Conservation (phyloP, 2,113 vertebrate genomes). For the Eudyptes chrysolophus region DNA sequence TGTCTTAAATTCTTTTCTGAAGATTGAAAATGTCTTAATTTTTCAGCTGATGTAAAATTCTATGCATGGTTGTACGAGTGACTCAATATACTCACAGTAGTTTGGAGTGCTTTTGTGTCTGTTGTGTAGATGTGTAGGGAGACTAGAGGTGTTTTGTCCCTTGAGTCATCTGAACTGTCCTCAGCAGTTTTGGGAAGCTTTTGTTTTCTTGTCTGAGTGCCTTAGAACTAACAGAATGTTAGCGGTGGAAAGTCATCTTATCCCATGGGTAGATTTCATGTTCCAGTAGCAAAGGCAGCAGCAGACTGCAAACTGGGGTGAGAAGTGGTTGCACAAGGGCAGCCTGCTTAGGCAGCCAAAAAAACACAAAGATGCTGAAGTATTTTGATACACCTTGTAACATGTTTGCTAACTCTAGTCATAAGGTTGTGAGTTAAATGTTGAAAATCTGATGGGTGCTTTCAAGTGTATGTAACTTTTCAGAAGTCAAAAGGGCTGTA, state of each 20-base stretch:
- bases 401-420: not conserved
- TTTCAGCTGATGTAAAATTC: not conserved
- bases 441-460: not conserved
- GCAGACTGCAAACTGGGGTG: not conserved
- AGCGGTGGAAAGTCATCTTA: not conserved
- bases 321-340: not conserved
- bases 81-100: fast-evolving
- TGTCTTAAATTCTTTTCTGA: not conserved
- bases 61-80: not conserved
- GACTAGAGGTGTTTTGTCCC: not conserved
- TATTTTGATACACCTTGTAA: not conserved
- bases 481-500: not conserved
- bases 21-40: not conserved
- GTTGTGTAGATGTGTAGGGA: not conserved
- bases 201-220: not conserved
- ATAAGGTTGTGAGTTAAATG: not conserved
- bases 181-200: not conserved
- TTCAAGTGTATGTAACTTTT: not conserved
- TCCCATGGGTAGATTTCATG: not conserved
- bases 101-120: not conserved
- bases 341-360: not conserved
- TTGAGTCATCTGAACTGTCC: not conserved
- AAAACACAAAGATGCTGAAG: not conserved
- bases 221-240: not conserved
- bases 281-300: not conserved